Percentiles rank a stretch among this genome's conserved stretches.
Conservation (phyloP, 2,797 vertebrate species). For the Megaceryle alcyon region DNA sequence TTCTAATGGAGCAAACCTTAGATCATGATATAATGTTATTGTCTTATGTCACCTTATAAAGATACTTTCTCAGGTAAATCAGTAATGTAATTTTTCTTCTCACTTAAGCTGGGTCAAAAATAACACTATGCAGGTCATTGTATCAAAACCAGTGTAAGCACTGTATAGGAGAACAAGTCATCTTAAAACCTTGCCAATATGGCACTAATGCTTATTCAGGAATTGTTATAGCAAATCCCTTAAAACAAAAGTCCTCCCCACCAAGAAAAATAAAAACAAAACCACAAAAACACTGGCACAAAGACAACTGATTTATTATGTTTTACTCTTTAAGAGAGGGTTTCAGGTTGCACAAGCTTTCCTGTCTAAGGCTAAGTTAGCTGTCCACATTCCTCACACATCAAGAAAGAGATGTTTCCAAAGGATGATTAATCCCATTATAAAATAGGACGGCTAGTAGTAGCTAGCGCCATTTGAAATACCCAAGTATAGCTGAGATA, state of each 20-base stretch:
- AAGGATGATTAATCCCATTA: neutral
- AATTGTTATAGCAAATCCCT: neutral
- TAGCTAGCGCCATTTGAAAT: neutral
- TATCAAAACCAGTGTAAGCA: constrained; percentile 28
- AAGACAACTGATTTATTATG: neutral
- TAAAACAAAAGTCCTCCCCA: neutral
- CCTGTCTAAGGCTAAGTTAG: neutral
- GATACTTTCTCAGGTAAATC: constrained; percentile 14
- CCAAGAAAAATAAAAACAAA: neutral
- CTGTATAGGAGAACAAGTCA: constrained; percentile 11
- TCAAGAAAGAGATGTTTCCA: neutral
- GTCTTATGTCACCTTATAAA: neutral
- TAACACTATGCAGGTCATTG: neutral
- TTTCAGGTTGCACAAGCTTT: neutral
- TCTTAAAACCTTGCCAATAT: constrained; percentile 50
- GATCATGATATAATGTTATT: neutral
- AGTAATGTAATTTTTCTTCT: constrained; percentile 13
- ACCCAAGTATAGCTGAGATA: neutral
- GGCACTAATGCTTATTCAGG: constrained; percentile 12
- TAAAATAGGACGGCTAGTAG: neutral
- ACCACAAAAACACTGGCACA: neutral
- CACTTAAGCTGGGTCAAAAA: constrained; percentile 24
- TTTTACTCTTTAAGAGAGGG: neutral
- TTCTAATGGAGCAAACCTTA: neutral
- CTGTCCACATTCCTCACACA: neutral